Conservation (phyloP, 2,113 vertebrate species). For the Microtus richardsoni region DNA sequence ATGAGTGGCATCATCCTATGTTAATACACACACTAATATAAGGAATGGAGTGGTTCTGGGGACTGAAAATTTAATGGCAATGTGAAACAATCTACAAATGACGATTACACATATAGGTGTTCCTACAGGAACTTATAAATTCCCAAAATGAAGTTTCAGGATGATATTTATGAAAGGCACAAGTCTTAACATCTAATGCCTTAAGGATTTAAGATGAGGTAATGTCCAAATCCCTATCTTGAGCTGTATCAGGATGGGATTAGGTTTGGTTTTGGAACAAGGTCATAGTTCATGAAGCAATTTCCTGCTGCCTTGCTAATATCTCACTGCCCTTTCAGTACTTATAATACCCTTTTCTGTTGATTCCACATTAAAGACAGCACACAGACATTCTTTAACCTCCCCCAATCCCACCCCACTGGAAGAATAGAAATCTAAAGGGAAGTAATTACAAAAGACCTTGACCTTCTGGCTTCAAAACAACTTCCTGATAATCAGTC, state of each 20-base stretch:
- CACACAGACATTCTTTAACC: not conserved
- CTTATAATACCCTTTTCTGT: not conserved
- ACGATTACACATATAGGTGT: not conserved
- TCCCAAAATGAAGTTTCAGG: not conserved
- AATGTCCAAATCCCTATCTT: not conserved
- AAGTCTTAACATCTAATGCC: not conserved
- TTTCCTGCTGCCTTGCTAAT: conserved; percentile 65
- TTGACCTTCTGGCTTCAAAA: conserved; percentile 64
- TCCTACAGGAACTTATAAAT: not conserved
- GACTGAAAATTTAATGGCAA: not conserved
- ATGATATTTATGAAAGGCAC: rapidly evolving
- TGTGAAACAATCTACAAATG: not conserved
- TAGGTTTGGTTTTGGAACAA: conserved; percentile 16
- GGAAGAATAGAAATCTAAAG: conserved; percentile 33
- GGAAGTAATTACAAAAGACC: conserved; percentile 72
- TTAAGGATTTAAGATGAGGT: conserved; percentile 3
- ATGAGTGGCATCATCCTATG: not conserved
- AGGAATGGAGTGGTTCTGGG: not conserved
- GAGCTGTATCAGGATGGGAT: not conserved
- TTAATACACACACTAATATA: not conserved
- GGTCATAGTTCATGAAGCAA: conserved; percentile 46
- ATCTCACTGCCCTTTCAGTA: conserved; percentile 37
- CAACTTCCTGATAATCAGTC: conserved; percentile 61
- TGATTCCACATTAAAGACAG: conserved; percentile 14
- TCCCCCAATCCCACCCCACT: no score